Percentiles rank a stretch among this genome's conserved stretches.
Evolutionary conservation across 2,113 vertebrate genomes (phyloP).

Genomic region (Speoplatyrhinus poulsoni): DNA sequence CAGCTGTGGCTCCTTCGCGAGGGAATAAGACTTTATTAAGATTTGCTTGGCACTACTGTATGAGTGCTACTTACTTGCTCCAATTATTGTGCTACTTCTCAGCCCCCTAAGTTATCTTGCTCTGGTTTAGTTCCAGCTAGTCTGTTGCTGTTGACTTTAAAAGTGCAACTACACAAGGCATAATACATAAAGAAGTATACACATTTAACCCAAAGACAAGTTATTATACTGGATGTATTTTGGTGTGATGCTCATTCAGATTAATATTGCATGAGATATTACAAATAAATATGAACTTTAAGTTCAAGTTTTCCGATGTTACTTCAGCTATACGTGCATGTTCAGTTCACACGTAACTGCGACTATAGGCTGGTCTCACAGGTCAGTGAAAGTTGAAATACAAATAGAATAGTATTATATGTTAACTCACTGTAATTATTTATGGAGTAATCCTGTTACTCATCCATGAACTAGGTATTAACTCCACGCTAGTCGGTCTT

Average conservation of each 20-base stretch:
- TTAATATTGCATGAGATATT: too few species aligned
- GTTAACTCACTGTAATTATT: constrained; percentile 3
- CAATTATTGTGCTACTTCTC: constrained; percentile 68
- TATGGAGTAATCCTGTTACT: constrained; percentile 5
- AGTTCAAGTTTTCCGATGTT: too few species aligned
- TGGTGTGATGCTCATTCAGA: too few species aligned
- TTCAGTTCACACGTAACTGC: background rate
- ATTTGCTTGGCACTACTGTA: constrained; percentile 33
- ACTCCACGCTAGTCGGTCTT: constrained; percentile 7
- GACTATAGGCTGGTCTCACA: background rate
- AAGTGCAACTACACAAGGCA: background rate
- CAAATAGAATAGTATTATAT: constrained; percentile 22
- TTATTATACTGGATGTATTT: too few species aligned
- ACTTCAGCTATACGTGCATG: background rate
- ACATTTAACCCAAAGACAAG: too few species aligned
- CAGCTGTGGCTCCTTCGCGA: constrained; percentile 37
- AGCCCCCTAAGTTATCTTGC: constrained; percentile 42
- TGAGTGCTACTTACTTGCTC: constrained; percentile 61
- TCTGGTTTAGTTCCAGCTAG: constrained; percentile 52
- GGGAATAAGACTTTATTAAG: constrained; percentile 17
- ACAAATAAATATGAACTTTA: too few species aligned
- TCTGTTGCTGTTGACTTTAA: constrained; percentile 26
- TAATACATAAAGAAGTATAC: background rate
- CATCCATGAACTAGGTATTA: constrained; percentile 18
- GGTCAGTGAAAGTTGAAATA: background rate